Evolutionary conservation across 1,140 invertebrate genomes (phyloP).

Genomic region (Hetaerina americana): DNA sequence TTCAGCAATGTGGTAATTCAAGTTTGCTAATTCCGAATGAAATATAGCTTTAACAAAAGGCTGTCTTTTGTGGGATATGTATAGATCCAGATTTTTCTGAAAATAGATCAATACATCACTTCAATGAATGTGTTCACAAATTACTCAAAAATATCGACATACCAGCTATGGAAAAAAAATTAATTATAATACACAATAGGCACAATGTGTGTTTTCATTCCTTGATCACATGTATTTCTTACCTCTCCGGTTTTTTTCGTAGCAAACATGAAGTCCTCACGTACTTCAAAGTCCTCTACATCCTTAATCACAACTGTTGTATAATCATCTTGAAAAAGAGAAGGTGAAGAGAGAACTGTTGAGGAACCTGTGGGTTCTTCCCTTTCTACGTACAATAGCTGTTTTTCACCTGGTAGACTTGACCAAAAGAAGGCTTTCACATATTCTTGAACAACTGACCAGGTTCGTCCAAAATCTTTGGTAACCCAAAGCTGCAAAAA

Average conservation of each 20-base stretch:
- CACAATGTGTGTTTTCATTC: too few relatives aligned
- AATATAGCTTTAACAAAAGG: constrained; percentile 60
- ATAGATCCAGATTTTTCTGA: constrained; percentile 52
- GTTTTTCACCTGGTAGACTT: constrained; percentile 18
- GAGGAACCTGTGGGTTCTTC: constrained; percentile 45
- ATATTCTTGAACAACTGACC: constrained; percentile 48
- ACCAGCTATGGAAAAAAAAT: too few relatives aligned
- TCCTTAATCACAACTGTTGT: constrained; percentile 43
- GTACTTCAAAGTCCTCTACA: constrained; percentile 68
- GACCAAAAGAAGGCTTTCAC: constrained; percentile 68
- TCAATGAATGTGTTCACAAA: too few relatives aligned
- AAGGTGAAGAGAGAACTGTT: constrained; percentile 40
- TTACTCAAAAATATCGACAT: too few relatives aligned
- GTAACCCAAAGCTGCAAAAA: constrained; percentile 64
- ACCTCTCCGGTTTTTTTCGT: constrained; percentile 39
- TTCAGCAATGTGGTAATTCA: constrained; percentile 80
- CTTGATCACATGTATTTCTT: too few relatives aligned
- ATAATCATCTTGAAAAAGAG: constrained; percentile 27
- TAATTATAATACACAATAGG: too few relatives aligned
- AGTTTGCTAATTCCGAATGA: constrained; percentile 54
- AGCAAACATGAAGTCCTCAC: constrained; percentile 74
- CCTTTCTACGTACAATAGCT: constrained; percentile 53
- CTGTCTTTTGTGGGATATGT: constrained; percentile 59
- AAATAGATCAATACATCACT: constrained; percentile 22
- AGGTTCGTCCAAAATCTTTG: constrained; percentile 55